A percentile compares a stretch with the other conserved stretches of the same genome.
These are phyloP conservation scores for Lepilemur ruficaudatus DNA, from an alignment of 2,797 vertebrate genomes.

Conservation along the genomic window DNA sequence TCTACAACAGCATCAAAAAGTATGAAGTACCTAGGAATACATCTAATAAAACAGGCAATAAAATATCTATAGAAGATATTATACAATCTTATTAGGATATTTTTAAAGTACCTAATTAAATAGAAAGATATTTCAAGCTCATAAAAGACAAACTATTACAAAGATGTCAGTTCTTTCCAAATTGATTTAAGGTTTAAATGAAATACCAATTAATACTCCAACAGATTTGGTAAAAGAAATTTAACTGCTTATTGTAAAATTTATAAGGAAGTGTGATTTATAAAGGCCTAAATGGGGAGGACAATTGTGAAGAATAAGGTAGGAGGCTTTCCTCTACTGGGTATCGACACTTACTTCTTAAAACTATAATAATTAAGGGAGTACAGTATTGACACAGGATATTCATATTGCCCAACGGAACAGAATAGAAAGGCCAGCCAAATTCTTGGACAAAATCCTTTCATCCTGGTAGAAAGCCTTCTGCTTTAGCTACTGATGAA, in stretches of 20 bases:
- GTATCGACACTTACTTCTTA: neutral
- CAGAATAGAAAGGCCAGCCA: neutral
- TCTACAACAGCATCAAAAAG: neutral
- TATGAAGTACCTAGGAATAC: neutral
- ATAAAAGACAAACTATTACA: slow-evolving; percentile 19
- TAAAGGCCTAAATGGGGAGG: neutral
- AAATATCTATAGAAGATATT: neutral
- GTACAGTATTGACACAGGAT: neutral
- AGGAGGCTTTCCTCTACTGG: neutral
- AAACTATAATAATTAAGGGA: neutral
- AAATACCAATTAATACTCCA: slow-evolving; percentile 18
- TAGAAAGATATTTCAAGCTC: neutral
- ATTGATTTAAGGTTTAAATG: slow-evolving; percentile 32
- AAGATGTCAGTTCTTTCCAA: slow-evolving; percentile 19
- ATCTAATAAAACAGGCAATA: neutral
- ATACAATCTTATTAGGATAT: neutral
- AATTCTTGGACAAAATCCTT: neutral
- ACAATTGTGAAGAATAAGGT: neutral
- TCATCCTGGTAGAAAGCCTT: neutral
- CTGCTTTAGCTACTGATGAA: neutral
- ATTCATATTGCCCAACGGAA: neutral
- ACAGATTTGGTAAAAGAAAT: neutral
- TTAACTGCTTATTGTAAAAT: slow-evolving; percentile 5
- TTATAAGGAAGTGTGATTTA: neutral
- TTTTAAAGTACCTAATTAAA: slow-evolving; percentile 30